These are phyloP conservation scores for Diachrysia chrysitis DNA, from an alignment of 2,888 invertebrate genomes.

Conservation along the genomic window DNA sequence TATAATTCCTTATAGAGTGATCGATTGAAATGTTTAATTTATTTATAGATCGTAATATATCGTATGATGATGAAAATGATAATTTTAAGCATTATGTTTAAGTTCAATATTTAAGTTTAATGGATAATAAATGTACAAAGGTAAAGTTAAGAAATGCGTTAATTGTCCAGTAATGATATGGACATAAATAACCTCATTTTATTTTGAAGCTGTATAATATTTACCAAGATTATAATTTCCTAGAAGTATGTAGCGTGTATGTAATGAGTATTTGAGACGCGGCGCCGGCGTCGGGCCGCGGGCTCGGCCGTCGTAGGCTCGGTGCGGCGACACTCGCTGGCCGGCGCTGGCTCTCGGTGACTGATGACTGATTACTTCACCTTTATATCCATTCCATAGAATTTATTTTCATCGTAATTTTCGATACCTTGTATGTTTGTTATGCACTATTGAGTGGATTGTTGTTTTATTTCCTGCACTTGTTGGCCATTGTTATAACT, in stretches of 20 bases:
- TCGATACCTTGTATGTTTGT: conserved; percentile 74
- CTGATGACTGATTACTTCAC: conserved; percentile 59
- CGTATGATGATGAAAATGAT: conserved; percentile 51
- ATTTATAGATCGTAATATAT: conserved; percentile 68
- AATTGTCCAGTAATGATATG: conserved; percentile 58
- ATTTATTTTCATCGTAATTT: conserved; percentile 51
- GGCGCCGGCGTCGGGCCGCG: conserved; percentile 10
- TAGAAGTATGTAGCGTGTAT: conserved; percentile 47
- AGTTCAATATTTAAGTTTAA: conserved; percentile 51
- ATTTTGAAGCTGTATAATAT: conserved; percentile 49
- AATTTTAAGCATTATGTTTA: conserved; percentile 53
- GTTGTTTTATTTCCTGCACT: conserved; percentile 81
- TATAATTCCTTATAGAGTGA: conserved; percentile 62
- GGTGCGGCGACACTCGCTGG: neutral
- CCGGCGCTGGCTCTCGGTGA: conserved; percentile 45
- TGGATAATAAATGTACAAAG: conserved; percentile 71
- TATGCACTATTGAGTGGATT: conserved; percentile 83
- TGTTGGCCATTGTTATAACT: conserved; percentile 82
- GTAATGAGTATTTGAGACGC: conserved; percentile 37
- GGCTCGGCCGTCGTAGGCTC: neutral
- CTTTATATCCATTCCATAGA: conserved; percentile 50
- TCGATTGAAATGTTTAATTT: conserved; percentile 74
- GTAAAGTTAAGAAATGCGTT: conserved; percentile 54
- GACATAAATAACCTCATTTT: conserved; percentile 55
- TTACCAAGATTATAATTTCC: conserved; percentile 52